Evolutionary conservation across 2,888 invertebrate species (phyloP).

Genomic region (Drosophila prolongata): DNA sequence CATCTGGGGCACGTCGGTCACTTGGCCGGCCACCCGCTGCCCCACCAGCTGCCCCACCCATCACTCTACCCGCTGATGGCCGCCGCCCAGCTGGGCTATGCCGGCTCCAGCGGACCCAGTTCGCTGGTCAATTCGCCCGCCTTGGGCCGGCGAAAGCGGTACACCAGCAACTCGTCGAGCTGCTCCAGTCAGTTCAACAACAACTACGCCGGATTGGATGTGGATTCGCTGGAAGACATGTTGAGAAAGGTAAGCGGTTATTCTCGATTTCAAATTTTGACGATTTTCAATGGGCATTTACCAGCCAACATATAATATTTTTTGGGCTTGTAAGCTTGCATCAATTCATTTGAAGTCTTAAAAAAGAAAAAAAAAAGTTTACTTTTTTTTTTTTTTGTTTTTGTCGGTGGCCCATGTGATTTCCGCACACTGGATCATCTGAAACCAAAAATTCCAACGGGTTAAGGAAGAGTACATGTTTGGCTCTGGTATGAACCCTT

Average conservation of each 20-base stretch:
- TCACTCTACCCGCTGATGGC: constrained; percentile 79
- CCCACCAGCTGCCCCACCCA: constrained; percentile 66
- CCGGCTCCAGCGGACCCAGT: constrained; percentile 79
- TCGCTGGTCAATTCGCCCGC: constrained; percentile 85
- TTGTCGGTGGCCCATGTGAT: too few species aligned
- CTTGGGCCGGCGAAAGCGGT: constrained; percentile 87
- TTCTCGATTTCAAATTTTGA: too few species aligned
- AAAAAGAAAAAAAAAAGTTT: too few species aligned
- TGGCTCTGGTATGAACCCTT: too few species aligned
- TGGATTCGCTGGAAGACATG: constrained; percentile 92
- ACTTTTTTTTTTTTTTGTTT: too few species aligned
- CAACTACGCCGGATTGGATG: constrained; percentile 87
- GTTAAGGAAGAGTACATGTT: too few species aligned
- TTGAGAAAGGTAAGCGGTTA: constrained; percentile 89
- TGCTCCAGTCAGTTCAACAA: constrained; percentile 88
- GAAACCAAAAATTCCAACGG: too few species aligned
- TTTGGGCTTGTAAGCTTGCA: too few species aligned
- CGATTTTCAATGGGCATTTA: too few species aligned
- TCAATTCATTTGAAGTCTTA: too few species aligned
- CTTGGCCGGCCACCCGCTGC: constrained; percentile 23
- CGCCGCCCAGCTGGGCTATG: constrained; percentile 67
- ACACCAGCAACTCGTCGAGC: constrained; percentile 86
- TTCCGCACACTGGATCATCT: too few species aligned
- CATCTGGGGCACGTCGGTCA: constrained; percentile 39
- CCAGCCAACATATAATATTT: too few species aligned